phyloP scores from a whole-genome alignment of 2,113 vertebrate genomes.

The Podarcis cretensis region DNA sequence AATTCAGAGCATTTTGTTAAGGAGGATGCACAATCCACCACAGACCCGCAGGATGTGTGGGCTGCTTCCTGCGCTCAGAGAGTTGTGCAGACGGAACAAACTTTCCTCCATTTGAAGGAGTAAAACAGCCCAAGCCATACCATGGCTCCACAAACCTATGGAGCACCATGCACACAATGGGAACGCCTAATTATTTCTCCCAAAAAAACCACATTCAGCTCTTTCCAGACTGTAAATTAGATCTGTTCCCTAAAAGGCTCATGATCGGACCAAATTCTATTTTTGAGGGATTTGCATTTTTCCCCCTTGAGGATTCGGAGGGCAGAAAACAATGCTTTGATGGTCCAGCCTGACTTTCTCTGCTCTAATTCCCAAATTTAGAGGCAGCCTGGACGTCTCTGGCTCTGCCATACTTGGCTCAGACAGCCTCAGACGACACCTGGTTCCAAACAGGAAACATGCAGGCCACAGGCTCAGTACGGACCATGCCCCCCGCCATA shows the following conservation, averaged over 20 bases:
- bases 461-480: not conserved
- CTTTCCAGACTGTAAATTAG: not conserved
- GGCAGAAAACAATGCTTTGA: conserved; percentile 5
- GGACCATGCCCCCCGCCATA: not conserved
- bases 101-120: not conserved
- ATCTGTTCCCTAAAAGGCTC: not conserved
- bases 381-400: not conserved
- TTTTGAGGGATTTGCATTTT: not conserved
- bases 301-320: not conserved
- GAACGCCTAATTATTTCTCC: not conserved
- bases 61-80: not conserved
- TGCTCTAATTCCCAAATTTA: not conserved
- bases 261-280: not conserved
- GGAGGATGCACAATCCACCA: not conserved
- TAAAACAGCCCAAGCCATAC: not conserved
- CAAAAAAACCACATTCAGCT: not conserved
- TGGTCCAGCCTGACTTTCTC: not conserved
- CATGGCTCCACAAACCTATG: not conserved
- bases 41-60: no score
- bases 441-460: conserved; percentile 9
- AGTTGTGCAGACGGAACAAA: not conserved
- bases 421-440: conserved; percentile 5
- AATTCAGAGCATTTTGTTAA: not conserved
- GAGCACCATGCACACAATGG: not conserved
- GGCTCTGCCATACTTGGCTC: not conserved